These are phyloP conservation scores for Melanerpes formicivorus DNA, from an alignment of 2,113 vertebrate species.

Conservation along the genomic window DNA sequence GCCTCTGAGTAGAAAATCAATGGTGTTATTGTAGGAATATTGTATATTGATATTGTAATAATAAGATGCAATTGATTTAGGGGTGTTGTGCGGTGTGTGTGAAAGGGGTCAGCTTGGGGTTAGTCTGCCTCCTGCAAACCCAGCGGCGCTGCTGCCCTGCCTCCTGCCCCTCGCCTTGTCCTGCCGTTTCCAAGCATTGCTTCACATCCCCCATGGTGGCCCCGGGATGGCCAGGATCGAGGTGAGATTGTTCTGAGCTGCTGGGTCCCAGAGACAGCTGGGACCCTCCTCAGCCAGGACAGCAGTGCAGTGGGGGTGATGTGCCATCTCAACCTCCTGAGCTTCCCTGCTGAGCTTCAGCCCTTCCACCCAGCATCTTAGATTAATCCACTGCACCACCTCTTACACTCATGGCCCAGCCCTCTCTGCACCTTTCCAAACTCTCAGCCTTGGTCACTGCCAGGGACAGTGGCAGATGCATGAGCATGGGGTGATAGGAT, in stretches of 20 bases:
- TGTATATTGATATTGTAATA: conserved; percentile 83
- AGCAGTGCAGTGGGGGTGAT: background rate
- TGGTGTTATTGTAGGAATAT: conserved; percentile 86
- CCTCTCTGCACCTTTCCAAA: accelerated
- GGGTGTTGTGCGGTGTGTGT: conserved; percentile 27
- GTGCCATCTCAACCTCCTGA: background rate
- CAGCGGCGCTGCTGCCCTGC: background rate
- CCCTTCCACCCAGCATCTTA: background rate
- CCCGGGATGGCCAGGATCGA: accelerated
- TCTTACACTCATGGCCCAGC: accelerated
- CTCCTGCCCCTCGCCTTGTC: background rate
- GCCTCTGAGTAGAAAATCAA: conserved; percentile 78
- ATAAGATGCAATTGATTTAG: conserved; percentile 80
- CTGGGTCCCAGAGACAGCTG: background rate
- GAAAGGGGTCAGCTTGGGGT: conserved; percentile 63
- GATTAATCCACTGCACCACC: background rate
- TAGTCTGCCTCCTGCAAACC: conserved; percentile 18
- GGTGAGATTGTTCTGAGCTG: background rate
- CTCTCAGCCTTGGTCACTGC: accelerated
- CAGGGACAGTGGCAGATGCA: accelerated
- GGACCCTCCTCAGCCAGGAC: background rate
- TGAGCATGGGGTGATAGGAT: accelerated
- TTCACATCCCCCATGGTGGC: accelerated
- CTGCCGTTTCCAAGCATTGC: accelerated
- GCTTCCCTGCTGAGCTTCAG: background rate